Percentiles rank a stretch among this genome's conserved stretches.
phyloP scores from a whole-genome alignment of 2,888 invertebrate genomes.

The Eulithis testata region DNA sequence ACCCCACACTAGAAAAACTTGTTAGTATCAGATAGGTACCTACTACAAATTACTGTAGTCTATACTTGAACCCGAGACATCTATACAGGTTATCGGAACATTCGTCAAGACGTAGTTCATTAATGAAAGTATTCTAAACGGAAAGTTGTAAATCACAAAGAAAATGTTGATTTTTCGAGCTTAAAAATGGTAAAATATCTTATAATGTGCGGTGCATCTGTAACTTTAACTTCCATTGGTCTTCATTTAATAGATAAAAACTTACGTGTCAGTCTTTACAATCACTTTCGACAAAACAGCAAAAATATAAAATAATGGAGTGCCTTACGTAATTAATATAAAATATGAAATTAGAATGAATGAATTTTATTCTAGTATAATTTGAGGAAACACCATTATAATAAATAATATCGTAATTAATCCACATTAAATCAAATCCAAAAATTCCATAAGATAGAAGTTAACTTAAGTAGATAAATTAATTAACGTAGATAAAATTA shows the following conservation, averaged over 20 bases:
- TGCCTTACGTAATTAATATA: conserved; percentile 84
- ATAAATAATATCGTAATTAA: conserved; percentile 75
- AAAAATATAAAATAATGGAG: conserved; percentile 79
- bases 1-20: too few species aligned
- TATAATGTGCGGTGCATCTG: conserved; percentile 61
- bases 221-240: conserved; percentile 75
- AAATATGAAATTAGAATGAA: conserved; percentile 79
- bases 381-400: conserved; percentile 82
- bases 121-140: too few species aligned
- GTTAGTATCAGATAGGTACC: too few species aligned
- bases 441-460: conserved; percentile 68
- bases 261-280: conserved; percentile 67
- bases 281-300: conserved; percentile 78
- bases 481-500: conserved; percentile 23
- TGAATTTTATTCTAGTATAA: conserved; percentile 84
- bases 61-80: too few species aligned
- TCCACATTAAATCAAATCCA: conserved; percentile 67
- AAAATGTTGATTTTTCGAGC: conserved; percentile 50
- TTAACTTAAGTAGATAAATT: conserved; percentile 32
- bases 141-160: too few species aligned
- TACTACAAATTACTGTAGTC: too few species aligned
- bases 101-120: too few species aligned
- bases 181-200: conserved; percentile 52
- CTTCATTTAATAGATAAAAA: conserved; percentile 71
- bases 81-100: too few species aligned